Evolutionary conservation across 2,797 vertebrate species (phyloP), one percentile per base, ranked within the genome.

Genomic region (Cyclopterus lumpus): DNA sequence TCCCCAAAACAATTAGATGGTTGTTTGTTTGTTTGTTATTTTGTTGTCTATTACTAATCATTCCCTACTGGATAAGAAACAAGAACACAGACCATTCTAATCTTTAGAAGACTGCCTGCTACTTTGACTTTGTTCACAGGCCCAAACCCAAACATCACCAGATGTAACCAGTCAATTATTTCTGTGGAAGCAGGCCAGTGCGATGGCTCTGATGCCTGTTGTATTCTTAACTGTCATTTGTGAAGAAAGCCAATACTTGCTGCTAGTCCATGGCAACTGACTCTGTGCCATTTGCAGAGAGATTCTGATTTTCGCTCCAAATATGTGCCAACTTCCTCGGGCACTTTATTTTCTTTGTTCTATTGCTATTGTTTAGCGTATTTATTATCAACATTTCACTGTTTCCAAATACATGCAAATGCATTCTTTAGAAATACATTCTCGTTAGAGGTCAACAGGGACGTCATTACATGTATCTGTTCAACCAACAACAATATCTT

Each of bases 161-260:
- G 60, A 80, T 77, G 67, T 82, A 85, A 84, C 40, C 4, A 85
- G 71, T 89, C 82, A 83, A 82, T 89, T 88, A 86, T 83, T 82
- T 84, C 49, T 11, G 71, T 84, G 81, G 79, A 82, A 62, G 53
- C 75, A 22, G 79, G 75, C 81, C 86, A 84, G 73, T 71, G 65
- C 42, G 60, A 69, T 38, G 62, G 65, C 59, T 51, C 51, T 26
- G 36, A 38, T 30, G 46, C 34, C 44, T 69, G 46, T 53, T 51
- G 67, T 82, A 64, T 85, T 66, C 71, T 82, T 77, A 74, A 40
- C 62, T 69, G 71, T 81, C 78, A 77, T 69, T 70, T 77, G 71
- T 54, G 67, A 77, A 67, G 28, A 65, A 77, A 76, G 53, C 67
- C 73, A 58, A 42, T 67, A 1, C 55, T 24, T 63, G 54, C 68